phyloP scores from a whole-genome alignment of 2,797 vertebrate species.

The Bovichtus diacanthus region DNA sequence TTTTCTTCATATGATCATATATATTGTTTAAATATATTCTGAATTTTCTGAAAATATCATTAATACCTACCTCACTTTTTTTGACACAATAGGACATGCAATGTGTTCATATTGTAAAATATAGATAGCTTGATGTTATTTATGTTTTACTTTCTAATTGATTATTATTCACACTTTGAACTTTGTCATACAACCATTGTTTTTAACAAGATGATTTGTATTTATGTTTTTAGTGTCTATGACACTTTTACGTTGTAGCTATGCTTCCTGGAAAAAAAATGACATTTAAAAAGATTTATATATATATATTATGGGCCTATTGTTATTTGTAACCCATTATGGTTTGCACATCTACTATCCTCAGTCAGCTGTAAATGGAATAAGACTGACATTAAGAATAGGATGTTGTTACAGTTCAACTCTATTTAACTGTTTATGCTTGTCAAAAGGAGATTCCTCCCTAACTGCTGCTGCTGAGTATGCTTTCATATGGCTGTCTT shows the following conservation, averaged over 20 bases:
- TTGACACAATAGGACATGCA: background rate
- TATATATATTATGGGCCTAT: background rate
- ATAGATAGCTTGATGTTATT: too few relatives aligned
- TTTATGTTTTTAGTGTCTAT: background rate
- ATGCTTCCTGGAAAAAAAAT: background rate
- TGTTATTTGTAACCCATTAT: background rate
- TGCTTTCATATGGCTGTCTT: conserved; percentile 25
- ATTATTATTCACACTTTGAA: background rate
- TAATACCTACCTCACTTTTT: background rate
- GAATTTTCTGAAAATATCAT: background rate
- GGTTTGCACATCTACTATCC: background rate
- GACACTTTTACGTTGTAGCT: background rate
- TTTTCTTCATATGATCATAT: background rate
- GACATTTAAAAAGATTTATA: too few relatives aligned
- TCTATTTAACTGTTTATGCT: background rate
- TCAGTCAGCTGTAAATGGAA: conserved; percentile 16
- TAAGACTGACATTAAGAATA: conserved; percentile 18
- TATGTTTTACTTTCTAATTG: background rate
- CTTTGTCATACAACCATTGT: background rate
- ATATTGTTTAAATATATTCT: background rate
- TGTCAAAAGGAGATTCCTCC: conserved; percentile 24
- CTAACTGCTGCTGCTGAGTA: conserved; percentile 29
- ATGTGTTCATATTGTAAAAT: background rate
- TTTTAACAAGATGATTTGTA: background rate
- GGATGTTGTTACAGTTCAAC: conserved; percentile 3